A percentile compares a stretch with the other conserved stretches of the same genome.
Evolutionary conservation across 2,888 invertebrate species (phyloP).

Genomic region (Phortica magna): DNA sequence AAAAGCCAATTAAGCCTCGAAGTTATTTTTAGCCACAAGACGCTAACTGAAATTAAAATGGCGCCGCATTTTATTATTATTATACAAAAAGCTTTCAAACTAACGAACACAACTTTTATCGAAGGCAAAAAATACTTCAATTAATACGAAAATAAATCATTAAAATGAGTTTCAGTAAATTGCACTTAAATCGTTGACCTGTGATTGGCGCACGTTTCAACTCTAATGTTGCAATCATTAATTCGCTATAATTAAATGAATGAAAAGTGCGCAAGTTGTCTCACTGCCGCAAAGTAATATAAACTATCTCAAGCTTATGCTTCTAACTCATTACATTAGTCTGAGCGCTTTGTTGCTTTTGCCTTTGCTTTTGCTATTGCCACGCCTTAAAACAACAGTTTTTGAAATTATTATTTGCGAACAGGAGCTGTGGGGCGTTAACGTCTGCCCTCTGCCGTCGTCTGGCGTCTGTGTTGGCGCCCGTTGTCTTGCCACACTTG

Average conservation of each 20-base stretch:
- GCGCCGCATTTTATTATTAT: no score
- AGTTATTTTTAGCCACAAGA: no score
- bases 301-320: neutral
- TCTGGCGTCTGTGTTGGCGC: neutral
- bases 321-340: no score
- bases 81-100: no score
- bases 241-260: neutral
- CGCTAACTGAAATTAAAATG: no score
- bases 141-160: no score
- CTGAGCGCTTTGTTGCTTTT: neutral
- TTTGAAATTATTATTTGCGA: neutral
- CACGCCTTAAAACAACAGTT: neutral
- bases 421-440: no score
- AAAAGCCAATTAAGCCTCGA: no score
- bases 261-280: neutral
- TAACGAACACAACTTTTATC: no score
- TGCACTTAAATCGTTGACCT: neutral
- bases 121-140: no score
- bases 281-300: neutral
- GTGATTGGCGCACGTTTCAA: neutral
- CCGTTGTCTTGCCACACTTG: neutral
- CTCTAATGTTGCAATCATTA: neutral
- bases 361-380: neutral
- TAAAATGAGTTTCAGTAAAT: neutral
- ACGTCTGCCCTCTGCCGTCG: neutral